These are phyloP conservation scores for Ophion ventricosus DNA, from an alignment of 2,888 invertebrate species.

Conservation along the genomic window DNA sequence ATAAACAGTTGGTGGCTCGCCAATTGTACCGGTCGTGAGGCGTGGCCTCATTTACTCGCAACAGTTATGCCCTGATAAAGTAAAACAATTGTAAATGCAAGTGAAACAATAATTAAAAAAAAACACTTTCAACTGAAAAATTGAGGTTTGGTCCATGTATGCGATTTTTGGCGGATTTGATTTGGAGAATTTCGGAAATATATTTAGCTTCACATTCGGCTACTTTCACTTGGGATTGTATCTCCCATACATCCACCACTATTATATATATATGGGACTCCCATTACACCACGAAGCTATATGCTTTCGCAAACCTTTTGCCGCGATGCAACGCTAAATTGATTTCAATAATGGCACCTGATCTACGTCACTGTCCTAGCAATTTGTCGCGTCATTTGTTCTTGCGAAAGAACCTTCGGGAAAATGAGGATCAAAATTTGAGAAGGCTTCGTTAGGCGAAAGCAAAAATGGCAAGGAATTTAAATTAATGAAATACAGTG, in stretches of 20 bases:
- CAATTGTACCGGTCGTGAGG: no score
- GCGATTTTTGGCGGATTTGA: background rate
- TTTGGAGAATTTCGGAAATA: background rate
- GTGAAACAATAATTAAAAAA: background rate
- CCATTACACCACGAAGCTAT: slow-evolving; percentile 28
- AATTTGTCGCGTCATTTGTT: slow-evolving; percentile 4
- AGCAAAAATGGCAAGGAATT: background rate
- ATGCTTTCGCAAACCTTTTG: slow-evolving; percentile 40
- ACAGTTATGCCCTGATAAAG: no score
- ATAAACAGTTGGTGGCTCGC: no score
- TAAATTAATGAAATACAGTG: background rate
- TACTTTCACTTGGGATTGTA: background rate
- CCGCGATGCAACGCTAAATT: slow-evolving; percentile 45
- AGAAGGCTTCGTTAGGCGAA: background rate
- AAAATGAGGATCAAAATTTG: background rate
- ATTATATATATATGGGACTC: background rate
- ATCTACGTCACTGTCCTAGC: background rate
- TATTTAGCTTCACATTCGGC: background rate
- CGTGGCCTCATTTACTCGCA: no score
- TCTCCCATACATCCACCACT: background rate
- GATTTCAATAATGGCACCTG: slow-evolving; percentile 27
- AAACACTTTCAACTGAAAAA: background rate
- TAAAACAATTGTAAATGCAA: no score
- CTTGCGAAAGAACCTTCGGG: slow-evolving; percentile 4
- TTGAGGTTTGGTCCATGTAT: background rate